Percentiles rank a stretch among this genome's conserved stretches.
Conservation (phyloP, 2,888 invertebrate genomes). For the Choristoneura rosaceana region DNA sequence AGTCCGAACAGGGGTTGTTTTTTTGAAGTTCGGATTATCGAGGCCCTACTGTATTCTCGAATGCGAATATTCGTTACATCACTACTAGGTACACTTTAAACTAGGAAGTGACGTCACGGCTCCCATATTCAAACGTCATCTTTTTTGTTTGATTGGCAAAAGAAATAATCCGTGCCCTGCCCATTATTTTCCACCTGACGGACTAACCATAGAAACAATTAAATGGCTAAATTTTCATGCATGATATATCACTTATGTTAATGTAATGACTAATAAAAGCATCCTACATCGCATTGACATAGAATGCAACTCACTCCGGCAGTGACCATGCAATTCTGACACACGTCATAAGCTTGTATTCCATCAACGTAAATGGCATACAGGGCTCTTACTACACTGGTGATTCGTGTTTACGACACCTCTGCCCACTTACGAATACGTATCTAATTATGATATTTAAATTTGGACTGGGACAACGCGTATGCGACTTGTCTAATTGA, state of each 20-base stretch:
- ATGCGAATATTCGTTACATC: too few species aligned
- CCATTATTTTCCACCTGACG: too few species aligned
- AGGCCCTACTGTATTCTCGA: too few species aligned
- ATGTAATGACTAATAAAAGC: conserved; percentile 63
- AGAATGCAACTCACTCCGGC: conserved; percentile 49
- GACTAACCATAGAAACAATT: too few species aligned
- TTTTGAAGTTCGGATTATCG: too few species aligned
- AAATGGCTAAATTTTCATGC: neutral
- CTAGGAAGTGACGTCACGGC: too few species aligned
- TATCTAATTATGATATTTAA: conserved; percentile 56
- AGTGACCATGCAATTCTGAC: neutral
- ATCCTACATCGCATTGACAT: conserved; percentile 68
- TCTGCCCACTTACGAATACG: conserved; percentile 45
- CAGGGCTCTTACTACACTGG: conserved; percentile 51
- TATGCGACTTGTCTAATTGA: conserved; percentile 2
- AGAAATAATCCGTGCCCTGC: too few species aligned
- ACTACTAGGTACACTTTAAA: too few species aligned
- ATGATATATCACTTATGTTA: conserved; percentile 48
- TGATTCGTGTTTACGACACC: conserved; percentile 46
- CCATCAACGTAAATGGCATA: neutral
- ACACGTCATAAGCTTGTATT: conserved; percentile 1
- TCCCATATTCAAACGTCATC: too few species aligned
- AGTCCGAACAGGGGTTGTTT: too few species aligned
- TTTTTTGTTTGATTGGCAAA: too few species aligned
- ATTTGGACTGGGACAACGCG: conserved; percentile 43